phyloP scores from a whole-genome alignment of 2,888 invertebrate species.

The Laothoe populi region DNA sequence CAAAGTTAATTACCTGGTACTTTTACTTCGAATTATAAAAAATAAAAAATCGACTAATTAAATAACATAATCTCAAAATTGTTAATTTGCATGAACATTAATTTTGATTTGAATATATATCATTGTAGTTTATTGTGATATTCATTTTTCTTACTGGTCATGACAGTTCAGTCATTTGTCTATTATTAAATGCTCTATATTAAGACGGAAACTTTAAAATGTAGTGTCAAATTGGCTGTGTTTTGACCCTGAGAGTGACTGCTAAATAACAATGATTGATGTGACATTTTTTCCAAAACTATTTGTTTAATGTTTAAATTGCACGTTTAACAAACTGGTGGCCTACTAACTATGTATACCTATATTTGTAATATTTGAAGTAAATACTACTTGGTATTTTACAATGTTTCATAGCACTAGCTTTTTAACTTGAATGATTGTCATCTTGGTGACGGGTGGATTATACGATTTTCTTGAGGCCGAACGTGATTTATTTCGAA shows the following conservation, averaged over 20 bases:
- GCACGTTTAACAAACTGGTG: not conserved
- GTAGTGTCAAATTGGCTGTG: slow-evolving; percentile 19
- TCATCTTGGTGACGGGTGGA: no score
- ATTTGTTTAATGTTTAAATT: not conserved
- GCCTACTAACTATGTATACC: not conserved
- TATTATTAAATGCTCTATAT: slow-evolving; percentile 7
- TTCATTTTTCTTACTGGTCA: not conserved
- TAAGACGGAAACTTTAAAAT: slow-evolving; percentile 21
- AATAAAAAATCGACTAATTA: no score
- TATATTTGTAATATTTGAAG: no score
- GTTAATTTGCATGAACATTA: not conserved
- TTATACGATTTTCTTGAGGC: no score
- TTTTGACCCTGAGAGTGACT: slow-evolving; percentile 27
- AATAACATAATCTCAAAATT: no score
- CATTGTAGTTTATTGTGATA: not conserved
- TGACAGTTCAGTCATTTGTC: slow-evolving; percentile 1
- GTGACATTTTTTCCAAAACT: not conserved
- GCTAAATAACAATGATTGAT: slow-evolving; percentile 28
- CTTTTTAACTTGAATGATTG: no score
- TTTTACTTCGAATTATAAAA: no score
- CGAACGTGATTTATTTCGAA: no score
- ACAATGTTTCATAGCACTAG: no score
- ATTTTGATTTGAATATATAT: not conserved
- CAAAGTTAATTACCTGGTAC: not conserved
- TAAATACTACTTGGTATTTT: no score